Evolutionary conservation across 1,140 invertebrate genomes (phyloP), one percentile per base, ranked within the genome.

Genomic region (Drosophila nasuta): DNA sequence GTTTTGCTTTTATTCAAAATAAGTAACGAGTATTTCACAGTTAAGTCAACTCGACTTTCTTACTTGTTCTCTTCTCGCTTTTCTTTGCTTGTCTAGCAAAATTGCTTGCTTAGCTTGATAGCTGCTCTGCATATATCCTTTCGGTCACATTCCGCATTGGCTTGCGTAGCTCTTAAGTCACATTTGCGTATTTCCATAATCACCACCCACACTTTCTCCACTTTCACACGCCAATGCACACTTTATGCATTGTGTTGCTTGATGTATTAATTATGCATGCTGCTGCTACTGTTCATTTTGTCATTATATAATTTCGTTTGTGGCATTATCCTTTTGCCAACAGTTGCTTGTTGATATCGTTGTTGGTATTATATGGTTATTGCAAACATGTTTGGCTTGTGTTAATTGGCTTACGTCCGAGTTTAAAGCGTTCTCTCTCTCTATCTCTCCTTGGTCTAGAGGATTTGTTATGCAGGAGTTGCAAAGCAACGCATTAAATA

Each of bases 221-320:
- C 49, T 33, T 28, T 15, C 30, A 17, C 25, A 25, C n/a, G 28
- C n/a, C 5, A 15, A 33, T 30, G 5, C 51, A 13, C 13, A 7
- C 28, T 13, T 25, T 17, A 0, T 60, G 56, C 13, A 68, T 62
- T 63, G 57, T 62, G 20, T 69, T 62, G 59, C 20, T 46, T 81
- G 41, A 51, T 73, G 41, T 7, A 72, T 88, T 88, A 75, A 80
- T 83, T 75, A 88, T 75, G 80, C 69, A 83, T 71, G 60, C 54
- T 41, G 17, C 30, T 38, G 30, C 10, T 51, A 30, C 25, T 38
- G 67, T 67, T 79, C 64, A 76, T 82, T 75, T 73, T 54, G 54
- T 30, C 64, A 88, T 87, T 87, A 87, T 80, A 76, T 75, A 83
- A 87, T 68, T 75, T 71, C 60, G 79, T 77, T 82, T 74, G 72